Base-by-base conservation (phyloP, 2,113 vertebrate species). In the Etheostoma spectabile region DNA sequence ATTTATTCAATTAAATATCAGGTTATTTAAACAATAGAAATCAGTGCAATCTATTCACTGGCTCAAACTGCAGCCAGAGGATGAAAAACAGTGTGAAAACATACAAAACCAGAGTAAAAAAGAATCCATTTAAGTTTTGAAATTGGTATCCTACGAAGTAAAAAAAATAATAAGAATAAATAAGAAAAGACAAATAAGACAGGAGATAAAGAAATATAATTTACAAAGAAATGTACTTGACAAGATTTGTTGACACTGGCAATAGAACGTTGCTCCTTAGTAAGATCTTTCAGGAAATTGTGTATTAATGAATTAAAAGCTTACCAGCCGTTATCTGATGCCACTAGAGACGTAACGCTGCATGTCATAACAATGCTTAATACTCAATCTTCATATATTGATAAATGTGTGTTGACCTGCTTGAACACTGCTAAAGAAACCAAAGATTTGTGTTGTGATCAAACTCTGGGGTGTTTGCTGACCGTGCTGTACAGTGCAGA, bases 401-500 rank as follows among this genome's bases (percentile, higher is more conserved):
- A 35, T 33, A 16, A 18, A 10, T 33, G 3, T 60, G 16, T 60
- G 30, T 19, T 60, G 3, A 30, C 6, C 15, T 18, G 15, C 24
- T 35, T 11, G 12, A 61, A 38, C 33, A 61, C 15, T 33, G 15
- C 8, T 53, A 53, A 22, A 55, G 52, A 22, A 11, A 59, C 21
- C 51, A 49, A 12, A 38, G 21, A 42, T 27, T 27, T 1, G 6
- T 8, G 35, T 18, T 35, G 22, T 62, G 11, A 51, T 56, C 11
- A 64, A 38, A 6, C 33, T 69, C 56, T 48, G 21, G 42, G 21
- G 16, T 30, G 24, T 22, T 56, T 51, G 13, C 1, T 7, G 33
- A 84, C 59, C 69, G 42, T 60, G 46, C 77, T 80, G 71, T 80
- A 84, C 14, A 84, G 11, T 21, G 1, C 30, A 61, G 3, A 52